phyloP scores from a whole-genome alignment of 2,113 vertebrate genomes.

The Castor canadensis region DNA sequence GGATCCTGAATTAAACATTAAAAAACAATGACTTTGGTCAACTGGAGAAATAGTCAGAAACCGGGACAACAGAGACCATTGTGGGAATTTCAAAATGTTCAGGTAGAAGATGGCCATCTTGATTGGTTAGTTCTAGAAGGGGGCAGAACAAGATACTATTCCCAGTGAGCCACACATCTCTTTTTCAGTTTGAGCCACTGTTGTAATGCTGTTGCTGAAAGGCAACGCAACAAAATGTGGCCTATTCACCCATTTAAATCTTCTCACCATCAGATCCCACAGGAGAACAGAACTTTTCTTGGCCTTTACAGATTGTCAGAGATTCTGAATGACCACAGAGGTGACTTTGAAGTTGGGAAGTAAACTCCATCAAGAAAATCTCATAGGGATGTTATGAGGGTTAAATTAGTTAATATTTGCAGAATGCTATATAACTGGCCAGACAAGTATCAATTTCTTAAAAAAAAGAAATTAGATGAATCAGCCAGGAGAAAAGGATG shows the following conservation, averaged over 20 bases:
- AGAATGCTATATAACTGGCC: background rate
- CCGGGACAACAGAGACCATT: background rate
- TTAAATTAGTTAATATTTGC: conserved; percentile 47
- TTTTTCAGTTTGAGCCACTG: background rate
- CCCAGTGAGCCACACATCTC: background rate
- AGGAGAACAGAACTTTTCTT: background rate
- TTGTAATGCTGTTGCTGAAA: background rate
- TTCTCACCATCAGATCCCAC: background rate
- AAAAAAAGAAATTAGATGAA: conserved; percentile 46
- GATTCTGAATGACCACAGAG: background rate
- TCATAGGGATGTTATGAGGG: background rate
- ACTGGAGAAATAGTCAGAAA: conserved; percentile 8
- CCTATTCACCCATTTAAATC: background rate
- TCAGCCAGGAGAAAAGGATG: conserved; percentile 31
- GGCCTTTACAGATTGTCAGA: background rate
- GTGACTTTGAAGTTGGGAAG: conserved; percentile 41
- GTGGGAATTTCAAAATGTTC: background rate
- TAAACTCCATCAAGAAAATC: conserved; percentile 5
- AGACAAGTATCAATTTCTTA: background rate
- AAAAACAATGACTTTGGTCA: conserved; percentile 21
- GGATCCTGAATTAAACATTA: conserved; percentile 1
- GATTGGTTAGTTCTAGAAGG: background rate
- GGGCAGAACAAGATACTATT: background rate
- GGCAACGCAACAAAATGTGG: background rate
- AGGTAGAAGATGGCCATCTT: background rate